Evolutionary conservation across 2,888 invertebrate genomes (phyloP).

Genomic region (Cantharis nigra): DNA sequence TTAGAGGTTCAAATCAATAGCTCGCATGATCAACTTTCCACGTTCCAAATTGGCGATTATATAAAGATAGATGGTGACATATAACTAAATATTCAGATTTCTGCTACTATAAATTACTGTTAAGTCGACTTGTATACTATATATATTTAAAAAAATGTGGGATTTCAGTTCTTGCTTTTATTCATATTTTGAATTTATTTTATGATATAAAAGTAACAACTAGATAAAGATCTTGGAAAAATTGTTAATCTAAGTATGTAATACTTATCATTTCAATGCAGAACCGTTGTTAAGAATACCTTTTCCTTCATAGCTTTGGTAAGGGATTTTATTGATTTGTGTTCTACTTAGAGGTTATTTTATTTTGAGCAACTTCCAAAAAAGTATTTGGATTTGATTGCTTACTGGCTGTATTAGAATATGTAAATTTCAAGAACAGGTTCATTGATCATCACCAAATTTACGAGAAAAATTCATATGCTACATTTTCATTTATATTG

Average conservation of each 20-base stretch:
- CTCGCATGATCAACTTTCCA: neutral
- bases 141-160: neutral
- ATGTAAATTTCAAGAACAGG: neutral
- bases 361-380: neutral
- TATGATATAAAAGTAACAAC: no score
- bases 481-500: neutral
- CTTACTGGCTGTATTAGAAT: neutral
- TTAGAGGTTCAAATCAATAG: neutral
- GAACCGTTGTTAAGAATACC: neutral
- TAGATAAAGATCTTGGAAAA: no score
- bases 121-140: neutral
- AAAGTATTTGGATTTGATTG: neutral
- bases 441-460: neutral
- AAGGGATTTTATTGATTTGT: neutral
- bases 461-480: neutral
- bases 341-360: neutral
- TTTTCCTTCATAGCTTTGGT: neutral
- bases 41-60: neutral
- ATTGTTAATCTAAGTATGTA: no score
- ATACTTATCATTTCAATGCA: neutral
- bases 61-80: neutral
- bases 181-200: neutral
- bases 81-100: neutral
- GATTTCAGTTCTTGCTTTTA: neutral
- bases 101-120: neutral